Base-by-base conservation (phyloP, 2,797 vertebrate genomes). In the Synanceia verrucosa region DNA sequence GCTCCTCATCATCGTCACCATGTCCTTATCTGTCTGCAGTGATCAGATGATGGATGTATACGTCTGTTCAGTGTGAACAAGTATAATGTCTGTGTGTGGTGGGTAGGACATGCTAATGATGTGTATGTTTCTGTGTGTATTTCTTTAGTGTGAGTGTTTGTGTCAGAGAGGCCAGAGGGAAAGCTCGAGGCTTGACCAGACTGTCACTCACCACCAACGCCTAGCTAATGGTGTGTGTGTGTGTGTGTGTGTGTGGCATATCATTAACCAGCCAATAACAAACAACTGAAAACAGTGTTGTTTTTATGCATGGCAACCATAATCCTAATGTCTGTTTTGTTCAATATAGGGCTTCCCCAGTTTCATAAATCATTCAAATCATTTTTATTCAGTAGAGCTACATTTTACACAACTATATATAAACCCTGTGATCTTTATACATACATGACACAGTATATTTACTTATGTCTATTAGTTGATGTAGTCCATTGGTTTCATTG, bases 1-100 rank as follows among this genome's bases (percentile, higher is more conserved):
- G 1, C 11, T 78, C 29, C 43, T 67, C 59, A 73, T 91, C 58
- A 83, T 18, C 8, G 14, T 90, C 81, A 72, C 24, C 2, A 14
- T 31, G 70, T 77, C 74, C 80, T 88, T 83, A 39, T 86, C 78
- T 83, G 68, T 90, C 76, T 66, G 63, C 36, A 47, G 31, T 53
- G 58, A 84, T 86, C 65, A 76, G 71, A 84, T 65, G 59, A 82
- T 59, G 55, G 52, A 80, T 62, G 9, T 72, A 33, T 65, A 55
- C 23, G 26, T 7, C 51, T 69, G 16, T 70, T 62, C 23, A 56
- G 65, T 47, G 28, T 31, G 33, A 44, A 23, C 14, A 47, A 10
- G 10, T 69, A 36, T 24, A 12, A 9, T 58, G 18, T 64, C 36
- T 44, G 24, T 66, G 11, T 47, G 56, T 21, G 60, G 29, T 34